Percentiles rank a stretch among this genome's conserved stretches.
Conservation (phyloP, 1,140 invertebrate species). For the Cataglyphis hispanica region DNA sequence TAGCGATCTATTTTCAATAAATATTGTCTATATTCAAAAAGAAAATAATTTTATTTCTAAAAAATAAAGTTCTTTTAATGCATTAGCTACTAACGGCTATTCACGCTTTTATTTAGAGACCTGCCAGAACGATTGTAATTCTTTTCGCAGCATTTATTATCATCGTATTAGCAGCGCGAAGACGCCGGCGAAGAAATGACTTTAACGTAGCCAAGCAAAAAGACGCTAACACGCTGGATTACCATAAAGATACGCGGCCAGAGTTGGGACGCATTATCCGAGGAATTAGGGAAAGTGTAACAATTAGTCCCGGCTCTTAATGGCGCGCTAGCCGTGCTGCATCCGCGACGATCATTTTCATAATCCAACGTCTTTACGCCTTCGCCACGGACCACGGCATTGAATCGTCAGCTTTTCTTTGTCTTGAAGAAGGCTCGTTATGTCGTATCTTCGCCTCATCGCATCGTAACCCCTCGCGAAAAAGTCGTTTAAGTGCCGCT, state of each 20-base stretch:
- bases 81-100: conserved; percentile 1
- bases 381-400: conserved; percentile 8
- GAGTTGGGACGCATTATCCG: conserved; percentile 15
- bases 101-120: conserved; percentile 38
- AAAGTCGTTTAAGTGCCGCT: conserved; percentile 42
- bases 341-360: conserved; percentile 62
- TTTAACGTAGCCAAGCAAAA: conserved; percentile 53
- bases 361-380: conserved; percentile 57
- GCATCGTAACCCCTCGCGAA: neutral
- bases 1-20: neutral
- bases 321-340: conserved; percentile 30
- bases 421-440: conserved; percentile 27
- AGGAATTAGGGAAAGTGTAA: conserved; percentile 64
- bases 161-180: neutral
- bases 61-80: neutral
- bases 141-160: conserved; percentile 18
- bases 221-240: conserved; percentile 69
- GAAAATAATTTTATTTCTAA: neutral
- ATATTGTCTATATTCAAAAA: neutral
- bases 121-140: conserved; percentile 27
- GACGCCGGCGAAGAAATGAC: conserved; percentile 33
- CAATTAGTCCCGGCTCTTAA: conserved; percentile 70
- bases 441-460: conserved; percentile 27
- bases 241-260: conserved; percentile 67
- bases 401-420: conserved; percentile 41